Evolutionary conservation across 2,888 invertebrate genomes (phyloP).

Genomic region (Drymonia ruficornis): DNA sequence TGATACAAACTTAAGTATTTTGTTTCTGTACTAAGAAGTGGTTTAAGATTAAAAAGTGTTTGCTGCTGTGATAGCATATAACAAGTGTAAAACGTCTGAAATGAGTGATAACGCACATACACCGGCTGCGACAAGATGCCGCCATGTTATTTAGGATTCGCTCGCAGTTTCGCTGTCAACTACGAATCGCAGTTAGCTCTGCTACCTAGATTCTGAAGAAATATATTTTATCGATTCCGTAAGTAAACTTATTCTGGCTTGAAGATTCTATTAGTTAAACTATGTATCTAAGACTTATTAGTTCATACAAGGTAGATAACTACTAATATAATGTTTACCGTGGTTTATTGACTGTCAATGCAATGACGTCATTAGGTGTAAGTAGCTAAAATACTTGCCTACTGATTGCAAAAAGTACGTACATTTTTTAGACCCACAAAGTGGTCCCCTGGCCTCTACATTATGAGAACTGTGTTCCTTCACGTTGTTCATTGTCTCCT

Average conservation of each 20-base stretch:
- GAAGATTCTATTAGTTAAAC: conserved; percentile 8
- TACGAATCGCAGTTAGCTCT: conserved; percentile 68
- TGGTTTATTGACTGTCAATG: conserved; percentile 80
- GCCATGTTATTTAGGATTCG: conserved; percentile 81
- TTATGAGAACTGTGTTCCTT: background rate
- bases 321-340: conserved; percentile 65
- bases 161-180: conserved; percentile 78
- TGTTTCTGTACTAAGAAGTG: conserved; percentile 61
- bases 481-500: conserved; percentile 12
- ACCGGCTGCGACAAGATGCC: conserved; percentile 82
- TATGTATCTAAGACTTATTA: conserved; percentile 3
- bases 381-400: conserved; percentile 29
- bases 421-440: background rate
- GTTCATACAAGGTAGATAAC: conserved; percentile 16
- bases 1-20: conserved; percentile 72
- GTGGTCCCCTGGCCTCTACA: background rate
- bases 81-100: conserved; percentile 59
- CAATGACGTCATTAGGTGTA: conserved; percentile 77
- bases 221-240: conserved; percentile 48
- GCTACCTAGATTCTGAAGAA: conserved; percentile 50
- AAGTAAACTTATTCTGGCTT: conserved; percentile 44
- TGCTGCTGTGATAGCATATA: conserved; percentile 50
- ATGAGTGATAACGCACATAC: conserved; percentile 58
- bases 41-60: conserved; percentile 53
- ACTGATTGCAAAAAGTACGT: conserved; percentile 22